These are phyloP conservation scores for Melinopterus prodromus DNA, from an alignment of 2,888 invertebrate species.

Conservation along the genomic window DNA sequence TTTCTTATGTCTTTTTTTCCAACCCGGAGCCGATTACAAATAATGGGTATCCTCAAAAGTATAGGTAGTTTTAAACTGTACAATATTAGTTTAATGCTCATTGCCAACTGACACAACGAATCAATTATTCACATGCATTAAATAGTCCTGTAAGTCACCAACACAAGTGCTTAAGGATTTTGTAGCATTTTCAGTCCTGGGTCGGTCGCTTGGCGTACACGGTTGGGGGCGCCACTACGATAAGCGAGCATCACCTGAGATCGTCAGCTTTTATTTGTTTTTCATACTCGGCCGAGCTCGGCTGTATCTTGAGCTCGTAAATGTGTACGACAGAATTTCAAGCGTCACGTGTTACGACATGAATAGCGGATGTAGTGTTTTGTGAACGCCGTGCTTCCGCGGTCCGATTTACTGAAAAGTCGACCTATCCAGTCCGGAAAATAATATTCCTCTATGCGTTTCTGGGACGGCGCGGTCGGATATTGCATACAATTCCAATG, in stretches of 20 bases:
- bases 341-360: not conserved
- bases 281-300: not conserved
- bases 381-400: not conserved
- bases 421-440: not conserved
- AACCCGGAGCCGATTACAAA: no score
- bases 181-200: not conserved
- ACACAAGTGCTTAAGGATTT: no score
- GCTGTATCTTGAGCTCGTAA: not conserved
- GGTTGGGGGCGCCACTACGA: not conserved
- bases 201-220: not conserved
- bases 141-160: no score
- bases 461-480: not conserved
- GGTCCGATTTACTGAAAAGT: not conserved
- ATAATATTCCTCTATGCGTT: not conserved
- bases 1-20: no score
- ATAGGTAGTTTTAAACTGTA: no score
- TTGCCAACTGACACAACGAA: no score
- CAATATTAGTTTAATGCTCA: no score
- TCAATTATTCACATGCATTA: no score
- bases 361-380: slow-evolving; percentile 4
- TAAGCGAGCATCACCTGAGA: slow-evolving; percentile 4
- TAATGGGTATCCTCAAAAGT: no score
- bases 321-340: not conserved
- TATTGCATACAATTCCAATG: not conserved
- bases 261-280: not conserved